A percentile compares a stretch with the other conserved stretches of the same genome.
Conservation (phyloP, 2,888 invertebrate species). For the Seira sanloemensis region DNA sequence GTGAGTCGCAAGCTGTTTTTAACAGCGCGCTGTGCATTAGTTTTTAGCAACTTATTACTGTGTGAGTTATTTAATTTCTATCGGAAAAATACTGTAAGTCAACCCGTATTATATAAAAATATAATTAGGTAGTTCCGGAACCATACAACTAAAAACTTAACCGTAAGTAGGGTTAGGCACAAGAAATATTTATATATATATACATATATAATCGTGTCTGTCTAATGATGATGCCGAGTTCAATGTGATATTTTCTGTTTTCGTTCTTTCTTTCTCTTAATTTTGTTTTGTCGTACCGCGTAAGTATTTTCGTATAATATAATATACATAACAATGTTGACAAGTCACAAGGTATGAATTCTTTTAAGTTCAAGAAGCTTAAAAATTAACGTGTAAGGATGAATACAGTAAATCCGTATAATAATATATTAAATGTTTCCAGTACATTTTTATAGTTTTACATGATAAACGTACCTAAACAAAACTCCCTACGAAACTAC, state of each 20-base stretch:
- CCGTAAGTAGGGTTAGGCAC: too few relatives aligned
- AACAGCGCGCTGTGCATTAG: too few relatives aligned
- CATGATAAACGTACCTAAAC: constrained; percentile 19
- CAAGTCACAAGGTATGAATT: constrained; percentile 42
- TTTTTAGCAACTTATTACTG: too few relatives aligned
- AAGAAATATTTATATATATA: too few relatives aligned
- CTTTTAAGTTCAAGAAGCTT: constrained; percentile 11
- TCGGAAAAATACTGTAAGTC: too few relatives aligned
- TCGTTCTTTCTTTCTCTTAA: constrained; percentile 44
- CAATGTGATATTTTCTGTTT: constrained; percentile 67
- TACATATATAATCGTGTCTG: constrained; percentile 7
- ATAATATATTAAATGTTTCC: not conserved
- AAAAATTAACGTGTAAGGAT: constrained; percentile 1
- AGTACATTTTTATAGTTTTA: not conserved
- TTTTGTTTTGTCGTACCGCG: constrained; percentile 54
- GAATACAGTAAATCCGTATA: too few relatives aligned
- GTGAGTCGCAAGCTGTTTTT: too few relatives aligned
- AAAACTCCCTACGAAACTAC: constrained; percentile 6
- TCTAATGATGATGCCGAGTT: constrained; percentile 58
- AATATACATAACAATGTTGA: constrained; percentile 39
- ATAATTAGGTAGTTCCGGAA: too few relatives aligned
- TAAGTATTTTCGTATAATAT: constrained; percentile 56
- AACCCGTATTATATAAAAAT: too few relatives aligned
- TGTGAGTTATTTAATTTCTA: too few relatives aligned
- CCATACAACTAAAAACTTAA: too few relatives aligned